Evolutionary conservation across 2,888 invertebrate genomes (phyloP), one percentile per base, ranked within the genome.

Genomic region (Tetheella fluctuosa): DNA sequence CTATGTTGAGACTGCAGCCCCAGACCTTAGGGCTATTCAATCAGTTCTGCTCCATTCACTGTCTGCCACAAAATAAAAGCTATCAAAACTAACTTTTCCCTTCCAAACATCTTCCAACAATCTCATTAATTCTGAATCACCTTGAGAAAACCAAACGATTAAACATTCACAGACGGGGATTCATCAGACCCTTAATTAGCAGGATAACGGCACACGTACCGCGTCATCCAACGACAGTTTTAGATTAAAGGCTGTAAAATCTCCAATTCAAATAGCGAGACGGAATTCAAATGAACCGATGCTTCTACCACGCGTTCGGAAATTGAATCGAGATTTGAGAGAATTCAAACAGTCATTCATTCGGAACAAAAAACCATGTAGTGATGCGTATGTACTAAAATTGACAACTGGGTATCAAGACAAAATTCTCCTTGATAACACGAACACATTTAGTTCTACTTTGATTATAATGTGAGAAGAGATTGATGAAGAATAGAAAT

Each of bases 171-270:
- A 71, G 76, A 74, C 77, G 70, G 39, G 75, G 68, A 70, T 74
- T 73, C 76, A 76, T 74, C 74, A 70, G 71, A 62, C 65, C 73
- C 82, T 82, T 89, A 88, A 90, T 90, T 89, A 89, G 86, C 77
- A 79, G 82, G 76, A 83, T 85, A 85, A 81, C 80, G 74, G 80
- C 77, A 81, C 79, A 82, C 83, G 84, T 78, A 73, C 69, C 59
- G 68, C 79, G 75, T 76, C 83, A 81, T 80, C 79, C 77, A 72
- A 71, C 81, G 84, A 79, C 82, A 84, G 84, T 85, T 87, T 85
- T 83, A 89, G 86, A 91, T 90, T 90, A 90, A 85, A 85, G 84
- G 83, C 86, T 85, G 85, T 83, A 84, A 87, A 90, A 90, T 91
- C 85, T 88, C 85, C 89, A 90, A 90, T 90, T 91, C 89, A 90